phyloP scores from a whole-genome alignment of 2,113 vertebrate genomes.

The Gasterosteus nipponicus region DNA sequence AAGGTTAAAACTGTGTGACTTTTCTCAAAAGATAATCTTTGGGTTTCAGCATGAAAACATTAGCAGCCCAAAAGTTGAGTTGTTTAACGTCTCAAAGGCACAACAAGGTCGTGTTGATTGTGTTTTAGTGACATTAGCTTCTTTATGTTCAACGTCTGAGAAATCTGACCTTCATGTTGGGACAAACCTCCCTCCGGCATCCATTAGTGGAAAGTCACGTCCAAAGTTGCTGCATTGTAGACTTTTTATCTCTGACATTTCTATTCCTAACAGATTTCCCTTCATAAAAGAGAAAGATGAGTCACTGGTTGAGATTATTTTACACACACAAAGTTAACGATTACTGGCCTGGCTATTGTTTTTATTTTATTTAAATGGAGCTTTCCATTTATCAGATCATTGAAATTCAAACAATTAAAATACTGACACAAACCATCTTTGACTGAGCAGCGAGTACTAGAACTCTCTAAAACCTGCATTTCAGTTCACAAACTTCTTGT shows the following conservation, averaged over 20 bases:
- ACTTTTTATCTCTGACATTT: slow-evolving; percentile 1
- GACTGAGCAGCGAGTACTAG: not conserved
- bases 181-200: slow-evolving; percentile 14
- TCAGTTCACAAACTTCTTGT: not conserved
- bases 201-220: slow-evolving; percentile 33
- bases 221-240: slow-evolving; percentile 15
- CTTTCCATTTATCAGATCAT: not conserved
- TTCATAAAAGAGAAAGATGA: slow-evolving; percentile 4
- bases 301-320: slow-evolving; percentile 22
- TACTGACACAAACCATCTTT: not conserved
- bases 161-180: slow-evolving; percentile 22
- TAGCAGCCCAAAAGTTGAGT: slow-evolving; percentile 17
- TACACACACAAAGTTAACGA: not conserved
- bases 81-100: slow-evolving; percentile 38
- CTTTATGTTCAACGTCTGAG: not conserved
- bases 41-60: slow-evolving; percentile 67
- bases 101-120: not conserved
- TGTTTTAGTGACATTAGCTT: slow-evolving; percentile 23
- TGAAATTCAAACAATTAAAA: not conserved
- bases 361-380: no score
- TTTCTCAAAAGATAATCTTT: slow-evolving; percentile 24
- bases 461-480: not conserved
- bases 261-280: slow-evolving; percentile 12
- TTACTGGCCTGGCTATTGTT: not conserved
- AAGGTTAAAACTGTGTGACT: not conserved